Evolutionary conservation across 2,797 vertebrate genomes (phyloP).

Genomic region (Epinephelus coioides): DNA sequence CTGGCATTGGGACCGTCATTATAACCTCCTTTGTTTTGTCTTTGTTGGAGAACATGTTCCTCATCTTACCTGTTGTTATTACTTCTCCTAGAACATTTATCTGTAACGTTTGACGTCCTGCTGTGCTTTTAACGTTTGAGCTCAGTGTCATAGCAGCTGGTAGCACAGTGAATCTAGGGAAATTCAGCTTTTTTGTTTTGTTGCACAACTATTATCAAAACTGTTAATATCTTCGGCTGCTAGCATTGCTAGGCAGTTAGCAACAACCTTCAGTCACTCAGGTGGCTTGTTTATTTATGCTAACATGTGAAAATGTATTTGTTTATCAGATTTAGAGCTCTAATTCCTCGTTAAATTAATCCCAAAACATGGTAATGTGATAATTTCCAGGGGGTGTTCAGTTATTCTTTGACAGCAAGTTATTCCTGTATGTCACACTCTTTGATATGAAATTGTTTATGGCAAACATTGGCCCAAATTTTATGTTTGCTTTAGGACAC

Average conservation of each 20-base stretch:
- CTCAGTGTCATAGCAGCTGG: background rate
- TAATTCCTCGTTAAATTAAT: background rate
- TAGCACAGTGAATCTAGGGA: background rate
- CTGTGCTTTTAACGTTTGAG: background rate
- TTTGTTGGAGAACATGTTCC: background rate
- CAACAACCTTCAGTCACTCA: background rate
- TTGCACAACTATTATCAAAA: too few species aligned
- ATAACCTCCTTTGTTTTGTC: background rate
- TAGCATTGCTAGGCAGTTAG: background rate
- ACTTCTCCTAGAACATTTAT: background rate
- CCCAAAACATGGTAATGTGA: background rate
- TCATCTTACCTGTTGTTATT: background rate
- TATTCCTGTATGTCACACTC: too few species aligned
- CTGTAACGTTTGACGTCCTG: background rate
- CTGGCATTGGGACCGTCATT: background rate
- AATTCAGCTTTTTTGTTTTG: too few species aligned
- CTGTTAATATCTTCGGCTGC: too few species aligned
- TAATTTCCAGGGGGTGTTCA: background rate
- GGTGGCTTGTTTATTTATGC: background rate
- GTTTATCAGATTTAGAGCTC: background rate
- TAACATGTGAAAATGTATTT: background rate
- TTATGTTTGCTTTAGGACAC: background rate
- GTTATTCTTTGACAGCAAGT: too few species aligned
- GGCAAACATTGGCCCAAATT: background rate
- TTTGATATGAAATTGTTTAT: background rate